phyloP scores from a whole-genome alignment of 2,113 vertebrate genomes.

The Eonycteris spelaea region DNA sequence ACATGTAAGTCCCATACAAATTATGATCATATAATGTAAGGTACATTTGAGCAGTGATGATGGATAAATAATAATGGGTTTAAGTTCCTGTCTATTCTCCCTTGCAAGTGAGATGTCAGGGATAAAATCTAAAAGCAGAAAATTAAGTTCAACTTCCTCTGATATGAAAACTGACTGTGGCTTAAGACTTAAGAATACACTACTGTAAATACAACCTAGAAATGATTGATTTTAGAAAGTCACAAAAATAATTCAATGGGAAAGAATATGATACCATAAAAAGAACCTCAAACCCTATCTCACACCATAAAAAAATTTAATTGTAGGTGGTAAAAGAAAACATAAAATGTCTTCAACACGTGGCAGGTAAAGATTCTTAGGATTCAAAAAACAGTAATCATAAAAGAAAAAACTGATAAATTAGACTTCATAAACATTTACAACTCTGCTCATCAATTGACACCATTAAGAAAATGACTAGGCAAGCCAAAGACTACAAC shows the following conservation, averaged over 20 bases:
- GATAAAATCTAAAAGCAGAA: constrained; percentile 3
- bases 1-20: neutral
- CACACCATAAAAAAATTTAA: neutral
- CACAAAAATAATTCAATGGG: neutral
- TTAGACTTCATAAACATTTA: neutral
- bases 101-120: neutral
- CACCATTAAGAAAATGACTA: neutral
- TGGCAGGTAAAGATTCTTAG: neutral
- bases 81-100: neutral
- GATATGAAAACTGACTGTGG: neutral
- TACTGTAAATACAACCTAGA: neutral
- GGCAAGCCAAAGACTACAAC: neutral
- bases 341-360: neutral
- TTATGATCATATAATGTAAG: neutral
- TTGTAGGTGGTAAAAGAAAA: neutral
- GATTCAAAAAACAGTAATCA: neutral
- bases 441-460: neutral
- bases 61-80: neutral
- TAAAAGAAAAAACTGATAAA: neutral
- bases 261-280: neutral
- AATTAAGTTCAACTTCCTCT: neutral
- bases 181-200: neutral
- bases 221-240: constrained; percentile 1
- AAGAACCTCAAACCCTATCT: neutral
- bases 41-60: neutral